Conservation (phyloP, 2,797 vertebrate genomes). For the Alauda arvensis region DNA sequence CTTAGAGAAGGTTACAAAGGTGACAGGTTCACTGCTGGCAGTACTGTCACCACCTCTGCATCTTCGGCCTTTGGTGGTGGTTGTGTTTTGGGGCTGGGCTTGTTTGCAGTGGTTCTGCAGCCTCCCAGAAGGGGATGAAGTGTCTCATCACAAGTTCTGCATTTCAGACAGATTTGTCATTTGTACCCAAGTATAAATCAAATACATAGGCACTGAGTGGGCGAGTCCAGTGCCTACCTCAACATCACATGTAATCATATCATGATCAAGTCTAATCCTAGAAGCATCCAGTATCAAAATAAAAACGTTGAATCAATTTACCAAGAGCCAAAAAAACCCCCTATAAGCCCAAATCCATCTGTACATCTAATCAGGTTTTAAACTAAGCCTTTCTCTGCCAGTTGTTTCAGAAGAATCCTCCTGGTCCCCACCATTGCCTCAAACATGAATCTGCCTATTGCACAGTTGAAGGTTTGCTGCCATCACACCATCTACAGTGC, state of each 20-base stretch:
- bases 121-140: neutral
- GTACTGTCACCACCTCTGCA: neutral
- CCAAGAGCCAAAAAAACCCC: neutral
- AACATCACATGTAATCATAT: neutral
- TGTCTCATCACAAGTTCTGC: neutral
- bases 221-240: neutral
- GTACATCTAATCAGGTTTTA: neutral
- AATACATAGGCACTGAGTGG: neutral
- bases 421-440: neutral
- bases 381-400: neutral
- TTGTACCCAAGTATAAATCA: neutral
- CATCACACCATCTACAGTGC: neutral
- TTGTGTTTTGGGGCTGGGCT: neutral
- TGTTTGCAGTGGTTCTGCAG: neutral
- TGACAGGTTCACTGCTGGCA: neutral
- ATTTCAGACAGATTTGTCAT: constrained; percentile 8
- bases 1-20: neutral
- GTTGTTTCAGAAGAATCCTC: neutral
- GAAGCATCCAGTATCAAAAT: neutral
- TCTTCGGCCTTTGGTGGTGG: neutral
- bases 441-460: neutral
- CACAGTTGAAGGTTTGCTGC: neutral
- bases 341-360: neutral
- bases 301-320: neutral
- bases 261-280: neutral